These are phyloP conservation scores for Boulengeromyrus knoepffleri DNA, from an alignment of 2,113 vertebrate genomes.

Conservation along the genomic window DNA sequence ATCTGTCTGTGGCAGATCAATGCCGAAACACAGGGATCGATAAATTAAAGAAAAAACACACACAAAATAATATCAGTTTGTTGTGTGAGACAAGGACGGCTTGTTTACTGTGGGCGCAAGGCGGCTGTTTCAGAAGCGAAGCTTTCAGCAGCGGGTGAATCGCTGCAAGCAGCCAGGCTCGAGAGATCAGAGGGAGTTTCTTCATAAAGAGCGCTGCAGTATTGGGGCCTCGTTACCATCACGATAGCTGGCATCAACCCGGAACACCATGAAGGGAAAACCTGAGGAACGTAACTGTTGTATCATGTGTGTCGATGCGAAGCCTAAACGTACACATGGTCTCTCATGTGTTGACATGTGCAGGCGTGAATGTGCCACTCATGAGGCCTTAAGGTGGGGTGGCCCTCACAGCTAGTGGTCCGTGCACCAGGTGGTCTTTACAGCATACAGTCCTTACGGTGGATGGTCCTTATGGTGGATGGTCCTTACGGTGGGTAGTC, in stretches of 20 bases:
- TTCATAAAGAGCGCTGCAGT: not conserved
- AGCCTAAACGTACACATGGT: not conserved
- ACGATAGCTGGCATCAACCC: not conserved
- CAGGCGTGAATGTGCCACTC: not conserved
- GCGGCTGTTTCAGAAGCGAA: slow-evolving; percentile 10
- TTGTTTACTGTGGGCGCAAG: not conserved
- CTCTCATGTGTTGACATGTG: not conserved
- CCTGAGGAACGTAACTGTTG: not conserved
- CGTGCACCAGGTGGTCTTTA: not conserved
- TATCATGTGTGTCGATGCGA: not conserved
- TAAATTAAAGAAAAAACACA: not conserved
- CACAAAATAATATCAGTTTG: slow-evolving; percentile 10
- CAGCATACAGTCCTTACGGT: not conserved
- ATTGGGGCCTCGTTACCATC: not conserved
- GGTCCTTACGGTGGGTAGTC: not conserved
- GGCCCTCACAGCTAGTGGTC: not conserved
- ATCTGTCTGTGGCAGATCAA: slow-evolving; percentile 8
- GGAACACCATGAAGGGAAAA: not conserved
- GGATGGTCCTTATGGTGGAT: not conserved
- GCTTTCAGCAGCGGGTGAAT: not conserved
- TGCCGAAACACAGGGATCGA: slow-evolving; percentile 8
- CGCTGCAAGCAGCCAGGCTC: not conserved
- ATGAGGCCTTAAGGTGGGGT: not conserved
- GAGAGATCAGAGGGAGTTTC: not conserved
- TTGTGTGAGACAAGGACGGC: not conserved